phyloP scores from a whole-genome alignment of 2,113 vertebrate species.

The Caloenas nicobarica region DNA sequence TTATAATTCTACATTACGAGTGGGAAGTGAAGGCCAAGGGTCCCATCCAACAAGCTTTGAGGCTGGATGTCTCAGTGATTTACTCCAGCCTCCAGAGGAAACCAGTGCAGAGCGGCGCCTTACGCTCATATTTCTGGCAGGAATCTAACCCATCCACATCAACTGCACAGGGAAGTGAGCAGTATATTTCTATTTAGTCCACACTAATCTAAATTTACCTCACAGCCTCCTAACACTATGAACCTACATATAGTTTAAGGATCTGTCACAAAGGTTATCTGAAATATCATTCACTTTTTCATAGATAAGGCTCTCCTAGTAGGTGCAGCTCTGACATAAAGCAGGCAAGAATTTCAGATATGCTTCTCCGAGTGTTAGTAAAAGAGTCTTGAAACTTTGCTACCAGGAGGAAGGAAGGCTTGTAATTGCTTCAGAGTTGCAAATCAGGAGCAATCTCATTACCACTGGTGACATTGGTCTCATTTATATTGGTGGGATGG shows the following conservation, averaged over 20 bases:
- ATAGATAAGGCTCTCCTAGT: slow-evolving; percentile 27
- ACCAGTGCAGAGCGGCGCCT: background rate
- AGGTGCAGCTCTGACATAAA: background rate
- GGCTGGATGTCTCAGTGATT: background rate
- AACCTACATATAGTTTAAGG: background rate
- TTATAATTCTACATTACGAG: background rate
- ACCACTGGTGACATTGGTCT: background rate
- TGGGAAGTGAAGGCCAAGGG: background rate
- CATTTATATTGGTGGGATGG: background rate
- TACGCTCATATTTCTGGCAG: background rate
- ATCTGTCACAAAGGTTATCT: slow-evolving; percentile 43
- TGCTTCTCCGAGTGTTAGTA: background rate
- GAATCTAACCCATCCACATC: background rate
- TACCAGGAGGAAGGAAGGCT: background rate
- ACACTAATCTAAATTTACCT: slow-evolving; percentile 11
- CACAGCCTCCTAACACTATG: background rate
- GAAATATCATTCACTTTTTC: background rate
- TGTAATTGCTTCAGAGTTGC: background rate
- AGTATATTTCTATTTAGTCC: slow-evolving; percentile 36
- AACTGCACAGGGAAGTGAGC: background rate
- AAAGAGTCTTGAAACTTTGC: background rate
- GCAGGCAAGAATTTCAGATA: slow-evolving; percentile 45
- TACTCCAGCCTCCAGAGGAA: background rate
- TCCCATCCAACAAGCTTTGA: background rate
- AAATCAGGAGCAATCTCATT: background rate